These are phyloP conservation scores for Thereva nobilitata DNA, from an alignment of 2,888 invertebrate species.

Conservation along the genomic window DNA sequence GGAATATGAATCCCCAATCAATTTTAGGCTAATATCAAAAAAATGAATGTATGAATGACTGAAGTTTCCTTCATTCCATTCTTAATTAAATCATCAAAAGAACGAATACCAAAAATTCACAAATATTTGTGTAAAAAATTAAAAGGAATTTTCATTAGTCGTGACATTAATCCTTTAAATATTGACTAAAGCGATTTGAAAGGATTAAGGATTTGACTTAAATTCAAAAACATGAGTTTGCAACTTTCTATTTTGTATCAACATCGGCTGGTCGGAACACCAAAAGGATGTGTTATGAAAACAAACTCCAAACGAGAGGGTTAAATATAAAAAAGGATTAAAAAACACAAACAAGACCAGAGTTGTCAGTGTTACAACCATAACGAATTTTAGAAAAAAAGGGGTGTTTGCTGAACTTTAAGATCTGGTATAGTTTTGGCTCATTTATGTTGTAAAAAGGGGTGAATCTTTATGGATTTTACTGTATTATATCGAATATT, in stretches of 20 bases:
- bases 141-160: slow-evolving; percentile 25
- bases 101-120: slow-evolving; percentile 20
- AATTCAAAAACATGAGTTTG: slow-evolving; percentile 32
- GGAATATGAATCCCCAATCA: too few species aligned
- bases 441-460: not conserved
- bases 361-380: slow-evolving; percentile 8
- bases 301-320: slow-evolving; percentile 6
- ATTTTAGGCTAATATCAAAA: too few species aligned
- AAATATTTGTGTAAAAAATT: slow-evolving; percentile 34
- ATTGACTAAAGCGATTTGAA: slow-evolving; percentile 58
- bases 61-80: too few species aligned
- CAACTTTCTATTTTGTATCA: slow-evolving; percentile 19
- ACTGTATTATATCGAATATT: too few species aligned
- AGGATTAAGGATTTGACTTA: slow-evolving; percentile 52
- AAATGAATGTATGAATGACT: too few species aligned
- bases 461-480: not conserved
- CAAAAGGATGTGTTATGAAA: not conserved
- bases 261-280: not conserved
- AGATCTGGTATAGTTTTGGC: not conserved
- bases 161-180: slow-evolving; percentile 58
- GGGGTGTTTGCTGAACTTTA: slow-evolving; percentile 4
- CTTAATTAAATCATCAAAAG: slow-evolving; percentile 35
- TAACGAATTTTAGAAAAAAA: slow-evolving; percentile 4
- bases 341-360: slow-evolving; percentile 8
- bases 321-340: slow-evolving; percentile 5